A percentile compares a stretch with the other conserved stretches of the same genome.
Conservation (phyloP, 2,888 invertebrate species). For the Xestobium rufovillosum region DNA sequence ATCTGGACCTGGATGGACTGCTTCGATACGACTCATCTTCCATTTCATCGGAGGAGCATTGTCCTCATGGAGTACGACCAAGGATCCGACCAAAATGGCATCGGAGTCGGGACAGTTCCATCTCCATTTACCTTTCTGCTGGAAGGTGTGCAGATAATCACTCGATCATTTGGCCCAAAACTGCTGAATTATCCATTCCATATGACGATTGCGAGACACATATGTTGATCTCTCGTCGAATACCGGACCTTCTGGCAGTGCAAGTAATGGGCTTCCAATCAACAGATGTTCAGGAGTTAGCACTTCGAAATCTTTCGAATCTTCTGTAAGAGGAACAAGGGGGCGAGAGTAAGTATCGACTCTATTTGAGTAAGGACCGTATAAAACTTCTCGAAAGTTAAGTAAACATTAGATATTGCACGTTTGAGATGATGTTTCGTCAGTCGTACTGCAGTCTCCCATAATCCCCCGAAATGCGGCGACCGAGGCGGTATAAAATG, state of each 20-base stretch:
- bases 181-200: slow-evolving; percentile 20
- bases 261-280: slow-evolving; percentile 25
- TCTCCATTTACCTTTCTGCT: slow-evolving; percentile 22
- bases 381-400: slow-evolving; percentile 27
- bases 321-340: slow-evolving; percentile 22
- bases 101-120: too few species aligned
- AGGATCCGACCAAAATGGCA: too few species aligned
- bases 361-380: slow-evolving; percentile 26
- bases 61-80: slow-evolving; percentile 17
- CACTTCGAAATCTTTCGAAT: slow-evolving; percentile 23
- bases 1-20: slow-evolving; percentile 4
- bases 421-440: slow-evolving; percentile 27
- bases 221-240: too few species aligned
- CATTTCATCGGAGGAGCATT: slow-evolving; percentile 14
- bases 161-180: slow-evolving; percentile 21
- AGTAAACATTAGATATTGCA: slow-evolving; percentile 19
- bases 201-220: slow-evolving; percentile 21
- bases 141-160: slow-evolving; percentile 24
- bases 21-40: background rate
- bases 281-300: slow-evolving; percentile 32
- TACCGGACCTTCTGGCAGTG: slow-evolving; percentile 26
- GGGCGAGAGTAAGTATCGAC: slow-evolving; percentile 27
- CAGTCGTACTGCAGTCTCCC: slow-evolving; percentile 27
- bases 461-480: slow-evolving; percentile 28
- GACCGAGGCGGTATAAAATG: slow-evolving; percentile 25